Conservation (phyloP, 2,888 invertebrate species). For the Sericinus montela region DNA sequence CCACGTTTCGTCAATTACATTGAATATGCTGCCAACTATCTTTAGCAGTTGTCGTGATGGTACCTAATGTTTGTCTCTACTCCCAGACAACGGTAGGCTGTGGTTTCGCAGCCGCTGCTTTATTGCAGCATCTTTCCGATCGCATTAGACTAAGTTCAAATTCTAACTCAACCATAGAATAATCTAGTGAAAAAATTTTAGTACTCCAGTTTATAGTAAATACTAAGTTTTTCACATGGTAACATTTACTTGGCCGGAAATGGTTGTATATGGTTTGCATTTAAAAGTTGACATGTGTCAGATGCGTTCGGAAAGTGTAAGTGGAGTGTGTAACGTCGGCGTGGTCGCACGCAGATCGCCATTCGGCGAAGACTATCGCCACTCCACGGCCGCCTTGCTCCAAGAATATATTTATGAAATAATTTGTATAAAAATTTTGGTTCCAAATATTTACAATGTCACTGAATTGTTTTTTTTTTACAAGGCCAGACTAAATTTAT, state of each 20-base stretch:
- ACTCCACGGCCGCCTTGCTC: slow-evolving; percentile 53
- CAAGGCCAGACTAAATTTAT: slow-evolving; percentile 66
- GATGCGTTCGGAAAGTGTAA: slow-evolving; percentile 20
- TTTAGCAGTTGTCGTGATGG: slow-evolving; percentile 61
- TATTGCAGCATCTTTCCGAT: not conserved
- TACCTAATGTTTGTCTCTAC: slow-evolving; percentile 69
- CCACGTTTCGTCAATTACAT: slow-evolving; percentile 70
- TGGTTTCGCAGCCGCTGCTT: not conserved
- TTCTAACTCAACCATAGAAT: not conserved
- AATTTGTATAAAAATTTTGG: slow-evolving; percentile 75
- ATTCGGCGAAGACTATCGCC: slow-evolving; percentile 9
- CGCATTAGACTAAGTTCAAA: not conserved
- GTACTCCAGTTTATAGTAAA: not conserved
- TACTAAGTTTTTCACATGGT: not conserved
- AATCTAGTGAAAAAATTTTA: not conserved
- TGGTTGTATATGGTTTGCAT: not conserved
- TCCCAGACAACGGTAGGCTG: slow-evolving; percentile 44
- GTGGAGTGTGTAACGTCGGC: slow-evolving; percentile 18
- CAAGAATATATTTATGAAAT: slow-evolving; percentile 68
- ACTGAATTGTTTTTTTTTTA: slow-evolving; percentile 54
- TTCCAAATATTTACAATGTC: slow-evolving; percentile 73
- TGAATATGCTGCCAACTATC: slow-evolving; percentile 66
- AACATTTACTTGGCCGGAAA: not conserved
- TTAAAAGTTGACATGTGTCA: not conserved
- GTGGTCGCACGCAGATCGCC: slow-evolving; percentile 23